Conservation (phyloP, 1,140 invertebrate species). For the Trissolcus basalis region DNA sequence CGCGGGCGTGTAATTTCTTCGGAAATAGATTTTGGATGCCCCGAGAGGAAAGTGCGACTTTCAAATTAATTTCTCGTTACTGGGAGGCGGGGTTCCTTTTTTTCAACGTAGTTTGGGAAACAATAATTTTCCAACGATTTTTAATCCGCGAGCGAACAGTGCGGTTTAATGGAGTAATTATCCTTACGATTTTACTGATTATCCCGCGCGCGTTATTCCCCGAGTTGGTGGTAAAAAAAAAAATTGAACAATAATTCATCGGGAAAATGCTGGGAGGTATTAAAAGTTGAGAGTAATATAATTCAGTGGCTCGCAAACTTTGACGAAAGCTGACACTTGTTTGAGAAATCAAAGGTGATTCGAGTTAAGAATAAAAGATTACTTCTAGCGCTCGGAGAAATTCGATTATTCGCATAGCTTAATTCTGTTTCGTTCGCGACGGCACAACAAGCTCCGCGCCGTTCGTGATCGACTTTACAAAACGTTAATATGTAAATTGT, state of each 20-base stretch:
- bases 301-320: conserved; percentile 18
- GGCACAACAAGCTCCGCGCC: neutral
- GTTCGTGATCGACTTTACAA: conserved; percentile 5
- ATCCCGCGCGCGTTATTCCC: conserved; percentile 12
- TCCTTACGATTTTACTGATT: conserved; percentile 8
- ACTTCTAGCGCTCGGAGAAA: conserved; percentile 7
- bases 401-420: conserved; percentile 8
- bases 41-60: conserved; percentile 6
- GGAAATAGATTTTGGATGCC: conserved; percentile 45
- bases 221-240: conserved; percentile 6
- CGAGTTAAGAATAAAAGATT: conserved; percentile 5
- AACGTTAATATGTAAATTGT: conserved; percentile 26
- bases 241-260: conserved; percentile 32
- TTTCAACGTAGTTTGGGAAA: neutral
- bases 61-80: conserved; percentile 41
- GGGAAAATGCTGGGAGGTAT: conserved; percentile 18
- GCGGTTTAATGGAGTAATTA: conserved; percentile 22
- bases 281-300: conserved; percentile 2
- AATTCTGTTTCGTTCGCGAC: no score
- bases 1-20: conserved; percentile 46
- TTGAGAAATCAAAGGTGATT: conserved; percentile 19
- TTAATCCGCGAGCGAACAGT: neutral
- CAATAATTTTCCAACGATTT: neutral
- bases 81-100: neutral
- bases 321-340: conserved; percentile 22